These are phyloP conservation scores for Pycnonotus jocosus DNA, from an alignment of 2,113 vertebrate species.

Conservation along the genomic window DNA sequence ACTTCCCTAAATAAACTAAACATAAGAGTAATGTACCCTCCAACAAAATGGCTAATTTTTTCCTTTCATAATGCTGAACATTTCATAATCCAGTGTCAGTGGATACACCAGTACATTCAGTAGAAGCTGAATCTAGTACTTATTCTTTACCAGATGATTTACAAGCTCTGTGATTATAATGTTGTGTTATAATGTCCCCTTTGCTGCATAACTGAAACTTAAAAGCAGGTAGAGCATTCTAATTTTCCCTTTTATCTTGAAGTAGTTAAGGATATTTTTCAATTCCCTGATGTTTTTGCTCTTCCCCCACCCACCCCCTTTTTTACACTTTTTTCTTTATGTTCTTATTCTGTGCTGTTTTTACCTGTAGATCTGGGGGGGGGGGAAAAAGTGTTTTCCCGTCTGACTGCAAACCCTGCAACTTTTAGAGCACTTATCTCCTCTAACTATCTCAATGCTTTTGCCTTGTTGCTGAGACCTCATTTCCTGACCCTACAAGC, in stretches of 20 bases:
- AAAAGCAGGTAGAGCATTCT: not conserved
- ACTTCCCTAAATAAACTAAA: not conserved
- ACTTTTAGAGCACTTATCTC: not conserved
- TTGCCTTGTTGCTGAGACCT: not conserved
- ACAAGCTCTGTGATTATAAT: not conserved
- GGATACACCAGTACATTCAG: not conserved
- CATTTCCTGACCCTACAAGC: not conserved
- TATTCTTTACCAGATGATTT: not conserved
- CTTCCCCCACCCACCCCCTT: fast-evolving
- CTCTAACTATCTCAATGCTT: not conserved
- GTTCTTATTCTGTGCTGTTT: not conserved
- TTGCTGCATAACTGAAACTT: not conserved
- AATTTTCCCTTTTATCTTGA: not conserved
- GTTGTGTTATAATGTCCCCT: not conserved
- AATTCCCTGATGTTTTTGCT: not conserved
- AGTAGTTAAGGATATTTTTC: not conserved
- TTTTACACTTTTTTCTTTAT: not conserved
- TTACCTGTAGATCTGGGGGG: not conserved
- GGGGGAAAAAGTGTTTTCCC: not conserved
- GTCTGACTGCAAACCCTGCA: not conserved
- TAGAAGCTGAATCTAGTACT: not conserved
- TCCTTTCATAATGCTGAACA: not conserved
- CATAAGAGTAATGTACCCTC: not conserved
- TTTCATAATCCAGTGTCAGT: not conserved
- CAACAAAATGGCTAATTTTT: not conserved